Evolutionary conservation across 2,113 vertebrate species (phyloP).

Genomic region (Protobothrops mucrosquamatus): DNA sequence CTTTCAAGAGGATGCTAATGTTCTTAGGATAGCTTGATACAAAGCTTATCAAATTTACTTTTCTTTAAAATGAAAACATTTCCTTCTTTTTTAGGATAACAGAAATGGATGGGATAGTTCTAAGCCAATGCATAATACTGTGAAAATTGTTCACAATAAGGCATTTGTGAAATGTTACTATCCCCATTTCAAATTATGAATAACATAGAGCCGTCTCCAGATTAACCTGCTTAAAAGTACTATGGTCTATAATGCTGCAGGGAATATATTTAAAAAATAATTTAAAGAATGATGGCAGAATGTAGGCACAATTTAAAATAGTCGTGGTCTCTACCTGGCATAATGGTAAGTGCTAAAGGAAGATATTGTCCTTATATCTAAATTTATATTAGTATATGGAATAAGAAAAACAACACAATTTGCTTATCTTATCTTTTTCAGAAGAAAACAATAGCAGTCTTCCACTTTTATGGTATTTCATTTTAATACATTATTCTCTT

Average conservation of each 20-base stretch:
- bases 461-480: neutral
- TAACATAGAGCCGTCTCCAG: neutral
- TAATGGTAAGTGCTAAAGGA: neutral
- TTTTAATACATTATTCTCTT: neutral
- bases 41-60: neutral
- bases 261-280: neutral
- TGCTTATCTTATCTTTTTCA: neutral
- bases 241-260: neutral
- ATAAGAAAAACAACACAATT: neutral
- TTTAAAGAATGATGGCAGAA: neutral
- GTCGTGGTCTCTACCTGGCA: neutral
- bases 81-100: neutral
- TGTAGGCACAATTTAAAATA: neutral
- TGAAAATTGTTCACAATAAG: neutral
- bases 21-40: neutral
- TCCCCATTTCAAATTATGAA: neutral
- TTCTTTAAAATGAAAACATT: neutral
- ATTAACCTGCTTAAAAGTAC: neutral
- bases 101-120: neutral
- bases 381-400: neutral
- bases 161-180: neutral
- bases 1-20: neutral
- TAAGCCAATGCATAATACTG: neutral
- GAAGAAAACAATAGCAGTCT: neutral
- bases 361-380: neutral